These are phyloP conservation scores for Ophiothrix spiculata DNA, from an alignment of 35 echinoderm and acorn worm genomes.

Conservation along the genomic window DNA sequence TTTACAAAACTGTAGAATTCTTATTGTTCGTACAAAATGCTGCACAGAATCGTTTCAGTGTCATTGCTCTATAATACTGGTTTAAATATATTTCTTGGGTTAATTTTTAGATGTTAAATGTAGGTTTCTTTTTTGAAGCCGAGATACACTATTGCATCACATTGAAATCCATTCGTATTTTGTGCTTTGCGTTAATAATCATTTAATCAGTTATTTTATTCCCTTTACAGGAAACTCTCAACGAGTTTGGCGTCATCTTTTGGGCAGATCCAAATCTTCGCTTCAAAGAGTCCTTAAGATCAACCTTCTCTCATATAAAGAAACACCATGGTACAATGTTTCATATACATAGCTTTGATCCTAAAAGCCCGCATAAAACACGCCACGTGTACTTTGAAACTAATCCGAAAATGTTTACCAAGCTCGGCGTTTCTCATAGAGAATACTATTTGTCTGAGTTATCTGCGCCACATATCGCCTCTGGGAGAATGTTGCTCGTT, in stretches of 20 bases:
- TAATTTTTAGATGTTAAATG: neutral
- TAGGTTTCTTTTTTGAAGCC: neutral
- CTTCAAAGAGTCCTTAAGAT: slow-evolving; percentile 22
- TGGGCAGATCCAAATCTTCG: slow-evolving; percentile 47
- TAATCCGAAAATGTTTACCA: slow-evolving; percentile 33
- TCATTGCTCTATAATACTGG: neutral
- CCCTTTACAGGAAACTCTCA: slow-evolving; percentile 24
- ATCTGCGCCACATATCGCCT: slow-evolving; percentile 43
- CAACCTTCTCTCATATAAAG: slow-evolving; percentile 12
- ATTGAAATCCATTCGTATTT: neutral
- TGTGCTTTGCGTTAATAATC: neutral
- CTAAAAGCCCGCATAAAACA: neutral
- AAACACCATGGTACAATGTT: slow-evolving; percentile 48
- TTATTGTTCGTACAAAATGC: too few species aligned
- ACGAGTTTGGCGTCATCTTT: slow-evolving; percentile 60
- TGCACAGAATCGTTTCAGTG: too few species aligned
- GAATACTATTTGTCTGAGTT: slow-evolving; percentile 31
- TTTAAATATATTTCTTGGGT: neutral
- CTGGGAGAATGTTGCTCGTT: slow-evolving; percentile 59
- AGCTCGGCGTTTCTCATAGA: slow-evolving; percentile 43
- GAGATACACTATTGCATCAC: neutral
- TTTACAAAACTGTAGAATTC: too few species aligned
- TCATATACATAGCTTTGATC: slow-evolving; percentile 59
- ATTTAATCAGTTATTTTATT: neutral
- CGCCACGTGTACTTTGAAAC: slow-evolving; percentile 61